Evolutionary conservation across 2,888 invertebrate genomes (phyloP).

Genomic region (Saturnia japonica): DNA sequence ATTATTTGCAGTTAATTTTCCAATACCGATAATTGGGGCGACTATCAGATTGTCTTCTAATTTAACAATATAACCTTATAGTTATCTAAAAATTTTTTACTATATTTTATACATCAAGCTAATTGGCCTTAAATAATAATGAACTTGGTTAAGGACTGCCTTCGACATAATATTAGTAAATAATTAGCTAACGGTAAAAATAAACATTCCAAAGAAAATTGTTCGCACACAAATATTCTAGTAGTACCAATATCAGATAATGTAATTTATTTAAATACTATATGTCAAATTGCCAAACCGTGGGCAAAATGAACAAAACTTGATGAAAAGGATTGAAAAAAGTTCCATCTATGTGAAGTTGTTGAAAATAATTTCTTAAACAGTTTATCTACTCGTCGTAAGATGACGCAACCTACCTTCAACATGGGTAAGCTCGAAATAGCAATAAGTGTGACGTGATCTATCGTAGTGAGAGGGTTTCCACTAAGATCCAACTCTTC

Average conservation of each 20-base stretch:
- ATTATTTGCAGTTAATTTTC: not conserved
- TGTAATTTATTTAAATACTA: no score
- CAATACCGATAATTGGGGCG: not conserved
- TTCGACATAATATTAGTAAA: no score
- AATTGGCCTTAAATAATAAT: no score
- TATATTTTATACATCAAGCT: no score
- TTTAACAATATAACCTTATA: no score
- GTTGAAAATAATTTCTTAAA: not conserved
- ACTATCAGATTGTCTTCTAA: not conserved
- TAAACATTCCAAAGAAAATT: no score
- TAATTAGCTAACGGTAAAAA: no score
- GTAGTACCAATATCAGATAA: no score
- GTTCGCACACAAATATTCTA: no score
- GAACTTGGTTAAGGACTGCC: no score
- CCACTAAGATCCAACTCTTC: slow-evolving; percentile 85
- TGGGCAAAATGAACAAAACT: not conserved
- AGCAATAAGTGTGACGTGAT: slow-evolving; percentile 84
- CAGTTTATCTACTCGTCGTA: not conserved
- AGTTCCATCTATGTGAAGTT: not conserved
- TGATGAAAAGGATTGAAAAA: not conserved
- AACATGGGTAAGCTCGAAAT: slow-evolving; percentile 84
- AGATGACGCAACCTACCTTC: slow-evolving; percentile 74
- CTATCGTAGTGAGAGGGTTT: slow-evolving; percentile 88
- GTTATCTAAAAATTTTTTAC: no score
- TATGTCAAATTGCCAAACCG: no score